These are phyloP conservation scores for Lagothrix lagotricha DNA, from an alignment of 2,797 vertebrate genomes.

Conservation along the genomic window DNA sequence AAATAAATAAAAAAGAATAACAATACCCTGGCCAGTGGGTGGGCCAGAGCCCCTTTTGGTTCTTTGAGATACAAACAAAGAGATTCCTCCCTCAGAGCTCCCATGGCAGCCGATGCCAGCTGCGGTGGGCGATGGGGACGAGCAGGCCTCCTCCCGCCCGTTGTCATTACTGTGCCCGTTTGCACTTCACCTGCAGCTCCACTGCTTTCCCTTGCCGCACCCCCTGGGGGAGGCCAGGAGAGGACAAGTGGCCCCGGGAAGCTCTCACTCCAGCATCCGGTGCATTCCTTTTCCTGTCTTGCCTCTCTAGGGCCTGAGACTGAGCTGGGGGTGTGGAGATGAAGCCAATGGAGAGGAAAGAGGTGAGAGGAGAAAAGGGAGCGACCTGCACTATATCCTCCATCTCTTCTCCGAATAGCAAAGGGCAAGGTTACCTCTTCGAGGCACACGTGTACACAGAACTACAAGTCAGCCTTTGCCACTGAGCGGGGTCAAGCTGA, in stretches of 20 bases:
- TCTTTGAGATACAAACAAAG: neutral
- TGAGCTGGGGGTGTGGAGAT: neutral
- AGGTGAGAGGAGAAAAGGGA: neutral
- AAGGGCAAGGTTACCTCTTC: neutral
- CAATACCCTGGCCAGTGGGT: neutral
- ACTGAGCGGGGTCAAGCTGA: neutral
- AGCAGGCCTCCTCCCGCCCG: neutral
- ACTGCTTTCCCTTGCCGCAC: neutral
- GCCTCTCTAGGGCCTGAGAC: neutral
- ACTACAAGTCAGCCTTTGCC: neutral
- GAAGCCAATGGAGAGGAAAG: neutral
- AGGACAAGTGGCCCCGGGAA: neutral
- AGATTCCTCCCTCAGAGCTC: neutral
- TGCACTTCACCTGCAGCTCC: neutral
- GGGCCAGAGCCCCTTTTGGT: neutral
- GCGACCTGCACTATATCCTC: neutral
- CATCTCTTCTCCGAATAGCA: neutral
- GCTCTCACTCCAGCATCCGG: neutral
- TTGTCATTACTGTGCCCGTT: neutral
- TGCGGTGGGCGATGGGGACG: rapidly evolving
- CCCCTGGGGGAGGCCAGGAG: neutral
- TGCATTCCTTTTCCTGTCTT: neutral
- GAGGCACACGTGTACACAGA: neutral
- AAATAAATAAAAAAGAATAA: neutral
- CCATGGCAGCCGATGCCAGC: neutral